Conservation (phyloP, 2,888 invertebrate genomes). For the Xestia sexstrigata region DNA sequence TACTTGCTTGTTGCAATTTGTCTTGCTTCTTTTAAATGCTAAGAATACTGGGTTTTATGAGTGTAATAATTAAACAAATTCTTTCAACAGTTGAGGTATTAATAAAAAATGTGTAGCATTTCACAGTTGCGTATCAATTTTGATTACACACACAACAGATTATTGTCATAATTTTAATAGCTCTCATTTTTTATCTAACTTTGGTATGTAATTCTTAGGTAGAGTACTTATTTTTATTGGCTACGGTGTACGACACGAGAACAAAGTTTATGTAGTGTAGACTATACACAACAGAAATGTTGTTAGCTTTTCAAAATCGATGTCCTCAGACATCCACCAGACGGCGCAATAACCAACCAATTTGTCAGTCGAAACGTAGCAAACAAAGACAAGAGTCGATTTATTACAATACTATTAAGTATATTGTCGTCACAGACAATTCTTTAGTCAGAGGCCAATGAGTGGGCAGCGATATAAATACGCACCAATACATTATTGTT, state of each 20-base stretch:
- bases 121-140: no score
- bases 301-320: slow-evolving; percentile 15
- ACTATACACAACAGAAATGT: neutral
- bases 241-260: no score
- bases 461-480: slow-evolving; percentile 36
- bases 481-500: slow-evolving; percentile 42
- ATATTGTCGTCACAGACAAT: slow-evolving; percentile 25
- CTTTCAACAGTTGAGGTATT: neutral
- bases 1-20: slow-evolving; percentile 29
- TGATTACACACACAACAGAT: no score
- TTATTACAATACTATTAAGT: slow-evolving; percentile 24
- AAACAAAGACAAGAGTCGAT: slow-evolving; percentile 29
- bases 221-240: neutral
- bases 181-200: neutral
- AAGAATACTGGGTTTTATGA: slow-evolving; percentile 11
- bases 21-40: slow-evolving; percentile 11
- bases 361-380: slow-evolving; percentile 22
- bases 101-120: neutral
- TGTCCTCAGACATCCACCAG: neutral
- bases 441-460: slow-evolving; percentile 38
- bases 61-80: neutral
- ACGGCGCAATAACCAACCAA: slow-evolving; percentile 21
- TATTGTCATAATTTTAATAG: no score
- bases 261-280: no score
- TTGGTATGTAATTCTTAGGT: neutral